Evolutionary conservation across 2,888 invertebrate genomes (phyloP).

Genomic region (Eledona agricola): DNA sequence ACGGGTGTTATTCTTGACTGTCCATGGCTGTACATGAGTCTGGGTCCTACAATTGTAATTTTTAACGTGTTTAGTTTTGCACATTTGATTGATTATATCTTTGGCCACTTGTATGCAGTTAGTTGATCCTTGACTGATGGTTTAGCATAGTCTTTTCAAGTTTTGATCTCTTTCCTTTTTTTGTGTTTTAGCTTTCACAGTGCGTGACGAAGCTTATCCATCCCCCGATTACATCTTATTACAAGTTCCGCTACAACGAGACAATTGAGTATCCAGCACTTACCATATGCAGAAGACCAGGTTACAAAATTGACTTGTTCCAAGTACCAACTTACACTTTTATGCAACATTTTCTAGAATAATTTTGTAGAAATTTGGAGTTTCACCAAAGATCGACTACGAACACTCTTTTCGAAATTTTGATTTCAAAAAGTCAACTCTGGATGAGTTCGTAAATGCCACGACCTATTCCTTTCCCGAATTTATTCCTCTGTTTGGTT

Average conservation of each 20-base stretch:
- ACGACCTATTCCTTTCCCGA: constrained; percentile 68
- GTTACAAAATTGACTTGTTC: constrained; percentile 68
- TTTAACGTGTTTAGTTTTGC: too few relatives aligned
- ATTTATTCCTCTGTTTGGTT: constrained; percentile 66
- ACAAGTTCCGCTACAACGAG: constrained; percentile 72
- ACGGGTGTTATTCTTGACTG: too few relatives aligned
- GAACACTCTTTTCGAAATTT: constrained; percentile 55
- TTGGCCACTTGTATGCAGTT: too few relatives aligned
- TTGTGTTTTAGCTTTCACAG: constrained; percentile 64
- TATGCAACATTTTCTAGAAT: neutral
- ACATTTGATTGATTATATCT: too few relatives aligned
- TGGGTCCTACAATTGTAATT: too few relatives aligned
- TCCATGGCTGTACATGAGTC: too few relatives aligned
- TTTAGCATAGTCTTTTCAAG: constrained; percentile 10
- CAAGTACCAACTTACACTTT: constrained; percentile 57
- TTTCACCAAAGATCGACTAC: constrained; percentile 1
- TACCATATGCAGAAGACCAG: constrained; percentile 74
- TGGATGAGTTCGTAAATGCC: constrained; percentile 69
- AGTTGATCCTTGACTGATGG: too few relatives aligned
- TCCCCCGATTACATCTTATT: constrained; percentile 74
- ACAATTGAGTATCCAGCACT: constrained; percentile 74
- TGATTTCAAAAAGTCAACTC: constrained; percentile 65
- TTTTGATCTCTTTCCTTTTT: neutral
- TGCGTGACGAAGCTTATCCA: constrained; percentile 69
- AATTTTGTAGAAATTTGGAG: neutral